Percentiles rank a stretch among this genome's conserved stretches.
These are phyloP conservation scores for Burhinus bistriatus DNA, from an alignment of 2,113 vertebrate genomes.

Conservation along the genomic window DNA sequence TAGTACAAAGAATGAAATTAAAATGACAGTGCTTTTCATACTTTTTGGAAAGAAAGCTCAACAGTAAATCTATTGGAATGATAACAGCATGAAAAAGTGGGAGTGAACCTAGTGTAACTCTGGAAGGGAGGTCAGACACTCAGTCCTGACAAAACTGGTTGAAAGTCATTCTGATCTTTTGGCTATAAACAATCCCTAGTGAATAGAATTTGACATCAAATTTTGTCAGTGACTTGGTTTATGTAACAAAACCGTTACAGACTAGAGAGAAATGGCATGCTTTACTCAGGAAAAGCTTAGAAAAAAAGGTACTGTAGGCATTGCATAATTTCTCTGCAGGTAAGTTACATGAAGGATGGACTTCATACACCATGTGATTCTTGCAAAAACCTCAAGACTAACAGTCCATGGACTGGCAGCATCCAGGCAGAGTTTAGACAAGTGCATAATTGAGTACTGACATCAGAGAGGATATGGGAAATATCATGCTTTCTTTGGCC, in stretches of 20 bases:
- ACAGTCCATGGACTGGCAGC: not conserved
- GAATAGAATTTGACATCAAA: slow-evolving; percentile 28
- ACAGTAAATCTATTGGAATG: not conserved
- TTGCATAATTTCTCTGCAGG: not conserved
- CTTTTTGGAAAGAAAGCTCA: not conserved
- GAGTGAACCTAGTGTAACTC: not conserved
- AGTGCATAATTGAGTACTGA: not conserved
- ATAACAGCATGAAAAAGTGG: not conserved
- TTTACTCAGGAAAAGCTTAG: not conserved
- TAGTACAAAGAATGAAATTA: not conserved
- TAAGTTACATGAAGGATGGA: not conserved
- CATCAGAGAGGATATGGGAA: not conserved
- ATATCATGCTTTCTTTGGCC: not conserved
- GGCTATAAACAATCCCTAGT: not conserved
- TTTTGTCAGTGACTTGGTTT: slow-evolving; percentile 2
- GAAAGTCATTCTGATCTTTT: slow-evolving; percentile 49
- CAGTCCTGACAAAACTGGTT: not conserved
- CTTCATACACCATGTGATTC: not conserved
- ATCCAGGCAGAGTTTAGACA: not conserved
- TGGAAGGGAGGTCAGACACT: not conserved
- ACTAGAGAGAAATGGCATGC: not conserved
- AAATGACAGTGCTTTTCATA: not conserved
- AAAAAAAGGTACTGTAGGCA: not conserved
- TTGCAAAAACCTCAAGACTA: not conserved
- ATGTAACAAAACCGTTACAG: not conserved